Base-by-base conservation (phyloP, 1,140 invertebrate species). In the Lasioglossum baleicum region DNA sequence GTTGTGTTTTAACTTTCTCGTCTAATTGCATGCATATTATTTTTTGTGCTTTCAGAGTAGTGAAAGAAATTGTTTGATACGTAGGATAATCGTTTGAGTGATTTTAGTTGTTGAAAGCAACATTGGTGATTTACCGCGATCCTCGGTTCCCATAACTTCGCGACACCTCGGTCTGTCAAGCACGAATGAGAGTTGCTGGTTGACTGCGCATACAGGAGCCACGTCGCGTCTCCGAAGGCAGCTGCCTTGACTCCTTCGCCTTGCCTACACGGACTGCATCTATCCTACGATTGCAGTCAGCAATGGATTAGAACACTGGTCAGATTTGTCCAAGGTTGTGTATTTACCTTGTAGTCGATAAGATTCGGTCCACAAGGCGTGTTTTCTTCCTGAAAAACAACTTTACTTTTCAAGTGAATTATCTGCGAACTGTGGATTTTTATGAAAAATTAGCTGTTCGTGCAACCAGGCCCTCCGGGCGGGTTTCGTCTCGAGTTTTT, bases 151-250 rank as follows among this genome's bases (percentile, higher is more conserved):
- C 6, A 1, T 17, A 2, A 7, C 7, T 20, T 5, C 44, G 15
- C 7, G 64, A 75, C 20, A 48, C n/a, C 44, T 35, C 17, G 0
- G 17, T 48, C 61, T 66, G 71, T 56, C 51, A 58, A 35, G 68
- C 69, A 70, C 15, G 84, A 84, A 89, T 90, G 89, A 90, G 89
- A 88, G 86, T 84, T 88, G 77, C 89, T 90, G 89, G 75, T 80
- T 82, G 81, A 79, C 80, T 83, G 83, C 81, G 86, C 66, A 75
- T 87, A 88, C 87, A 77, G 84, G 84, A 90, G 87, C 87, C 81
- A 81, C 86, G 81, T 83, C 75, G 83, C 80, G 88, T 89, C 86
- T 88, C 83, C 81, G 60, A 74, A 85, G 89, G 85, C 88, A 90
- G 88, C 87, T 89, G 89, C 84, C 88, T 88, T 83, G 72, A 80